phyloP scores from a whole-genome alignment of 2,888 invertebrate species.

The Dicyrtoma fusca region DNA sequence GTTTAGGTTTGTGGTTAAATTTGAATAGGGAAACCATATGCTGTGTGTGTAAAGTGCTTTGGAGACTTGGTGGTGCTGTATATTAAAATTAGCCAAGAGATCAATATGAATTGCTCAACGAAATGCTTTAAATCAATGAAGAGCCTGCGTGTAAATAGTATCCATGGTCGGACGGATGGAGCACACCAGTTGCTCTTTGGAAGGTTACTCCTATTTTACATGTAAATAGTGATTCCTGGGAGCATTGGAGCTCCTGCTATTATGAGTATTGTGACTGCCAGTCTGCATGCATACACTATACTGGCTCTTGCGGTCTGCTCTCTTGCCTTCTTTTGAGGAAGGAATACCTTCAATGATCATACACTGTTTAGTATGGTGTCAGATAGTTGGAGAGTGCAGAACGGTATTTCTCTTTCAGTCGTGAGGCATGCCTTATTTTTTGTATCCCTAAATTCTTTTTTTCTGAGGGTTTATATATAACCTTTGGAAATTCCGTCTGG shows the following conservation, averaged over 20 bases:
- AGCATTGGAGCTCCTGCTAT: background rate
- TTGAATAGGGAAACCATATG: background rate
- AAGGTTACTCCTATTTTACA: background rate
- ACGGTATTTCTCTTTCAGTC: no score
- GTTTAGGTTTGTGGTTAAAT: no score
- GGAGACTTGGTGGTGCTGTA: background rate
- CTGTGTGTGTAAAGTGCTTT: no score
- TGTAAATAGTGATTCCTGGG: background rate
- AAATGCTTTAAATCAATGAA: slow-evolving; percentile 30
- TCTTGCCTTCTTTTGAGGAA: no score
- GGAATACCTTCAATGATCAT: no score
- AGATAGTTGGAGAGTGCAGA: no score
- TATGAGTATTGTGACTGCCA: background rate
- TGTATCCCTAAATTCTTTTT: no score
- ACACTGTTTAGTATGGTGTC: no score
- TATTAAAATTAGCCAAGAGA: slow-evolving; percentile 18
- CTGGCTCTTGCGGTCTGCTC: background rate
- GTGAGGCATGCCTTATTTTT: no score
- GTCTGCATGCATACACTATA: background rate
- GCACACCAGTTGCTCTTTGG: slow-evolving; percentile 24
- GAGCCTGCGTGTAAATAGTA: slow-evolving; percentile 25
- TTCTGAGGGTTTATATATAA: no score
- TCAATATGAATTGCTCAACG: slow-evolving; percentile 28
- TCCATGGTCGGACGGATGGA: background rate
- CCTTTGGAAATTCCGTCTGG: no score